Evolutionary conservation across 2,888 invertebrate genomes (phyloP), one percentile per base, ranked within the genome.

Genomic region (Tetheella fluctuosa): DNA sequence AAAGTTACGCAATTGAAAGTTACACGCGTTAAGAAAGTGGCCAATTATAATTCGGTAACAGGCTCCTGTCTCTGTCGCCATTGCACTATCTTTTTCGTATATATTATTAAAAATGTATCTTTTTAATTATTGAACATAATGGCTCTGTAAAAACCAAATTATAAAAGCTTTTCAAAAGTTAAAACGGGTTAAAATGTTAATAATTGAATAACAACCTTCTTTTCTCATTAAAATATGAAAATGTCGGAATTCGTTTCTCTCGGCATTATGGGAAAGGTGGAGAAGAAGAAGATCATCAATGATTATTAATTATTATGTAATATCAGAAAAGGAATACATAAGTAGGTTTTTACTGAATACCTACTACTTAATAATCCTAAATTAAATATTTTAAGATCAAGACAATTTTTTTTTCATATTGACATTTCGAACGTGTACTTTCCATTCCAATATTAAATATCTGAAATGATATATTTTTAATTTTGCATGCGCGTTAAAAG

Each of bases 11-110:
- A 91, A 91, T 70, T 68, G 77, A 81, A 79, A 80, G 81, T 79
- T 81, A 74, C 71, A 69, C 73, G 74, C 55, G 55, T 74, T 80
- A 89, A 84, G 91, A 91, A 91, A 91, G 91, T 85, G 75, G 74
- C 83, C 88, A 89, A 90, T 90, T 91, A 90, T 86, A 86, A 88
- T 88, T 86, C 84, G 86, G 81, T 72, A 78, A 78, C 72, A 68
- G 73, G 69, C 67, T 71, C 48, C 17, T 57, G 65, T 68, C 67
- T 68, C 65, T 67, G 62, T 67, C 63, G 61, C 65, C 54, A 54
- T 62, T 58, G 55, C 59, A 56, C 55, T 64, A 56, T 64, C 60
- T 66, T 64, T 67, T 67, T 70, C 68, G 65, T 74, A 70, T 34
- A 59, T 69, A 67, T 72, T 69, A 68, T 70, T 70, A 72, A 73